Evolutionary conservation across 2,888 invertebrate genomes (phyloP), one percentile per base, ranked within the genome.

Genomic region (Crioceris asparagi): DNA sequence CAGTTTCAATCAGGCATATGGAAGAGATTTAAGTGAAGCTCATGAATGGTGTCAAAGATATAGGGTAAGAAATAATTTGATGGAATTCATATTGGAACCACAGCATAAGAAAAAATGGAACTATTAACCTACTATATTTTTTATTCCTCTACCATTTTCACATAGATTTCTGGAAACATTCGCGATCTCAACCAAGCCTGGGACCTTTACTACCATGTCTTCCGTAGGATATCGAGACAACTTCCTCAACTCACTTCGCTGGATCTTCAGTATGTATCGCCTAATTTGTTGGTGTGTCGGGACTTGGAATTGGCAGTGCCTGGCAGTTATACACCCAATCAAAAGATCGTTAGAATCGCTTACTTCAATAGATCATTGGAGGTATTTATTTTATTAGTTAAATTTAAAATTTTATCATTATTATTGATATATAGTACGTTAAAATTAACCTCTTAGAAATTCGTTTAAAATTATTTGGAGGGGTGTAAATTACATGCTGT

Each of bases 201-300:
- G 98, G 97, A 99, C 61, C 72, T 96, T 23, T 99, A 99, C 67
- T 99, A 98, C 67, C 91, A 94, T 61, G 96, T 98, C 35, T 98
- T 98, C 68, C 77, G 96, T 17, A 79, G 93, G 51, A 97, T 98
- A 60, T 88, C 93, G 14, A 79, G 92, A 14, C 98, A 98, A 63
- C 68, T 99, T 48, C 91, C 94, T 3, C 87, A 88, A 60, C 66
- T 92, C 26, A 91, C 91, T 4, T 86, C 86, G 2, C 68, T 93
- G 29, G 92, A 92, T 65, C 68, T 93, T 52, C 93, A 96, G 58
- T 96, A 96, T 64, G 96, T 98, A 6, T 92, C 93, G 39, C 94
- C 94, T 10, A 86, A 91, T 49, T 68, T 97, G 50, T 70, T 92
- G 39, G 74, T 77, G 43, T 93, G 93, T 63, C 77, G 87, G 45